Conservation (phyloP, 2,888 invertebrate species). For the Cosmia trapezina region DNA sequence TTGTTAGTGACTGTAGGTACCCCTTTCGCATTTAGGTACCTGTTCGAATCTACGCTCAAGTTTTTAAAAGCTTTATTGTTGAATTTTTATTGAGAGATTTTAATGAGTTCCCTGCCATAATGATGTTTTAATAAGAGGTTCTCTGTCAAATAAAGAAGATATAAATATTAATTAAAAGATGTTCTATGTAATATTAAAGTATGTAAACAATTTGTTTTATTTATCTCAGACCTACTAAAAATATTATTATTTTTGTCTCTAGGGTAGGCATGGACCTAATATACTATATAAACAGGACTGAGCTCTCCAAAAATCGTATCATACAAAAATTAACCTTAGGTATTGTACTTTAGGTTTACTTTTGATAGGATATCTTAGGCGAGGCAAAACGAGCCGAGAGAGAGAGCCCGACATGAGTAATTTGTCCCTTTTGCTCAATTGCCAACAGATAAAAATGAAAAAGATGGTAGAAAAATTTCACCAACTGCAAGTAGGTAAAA, state of each 20-base stretch:
- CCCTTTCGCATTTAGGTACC: slow-evolving; percentile 85
- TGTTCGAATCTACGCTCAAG: slow-evolving; percentile 88
- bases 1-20: slow-evolving; percentile 87
- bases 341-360: too few relatives aligned
- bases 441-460: too few relatives aligned
- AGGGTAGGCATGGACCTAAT: too few relatives aligned
- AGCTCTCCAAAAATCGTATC: too few relatives aligned
- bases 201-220: slow-evolving; percentile 60
- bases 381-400: too few relatives aligned
- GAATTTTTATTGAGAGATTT: slow-evolving; percentile 86
- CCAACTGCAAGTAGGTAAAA: too few relatives aligned
- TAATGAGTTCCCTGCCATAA: slow-evolving; percentile 86
- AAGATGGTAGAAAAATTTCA: too few relatives aligned
- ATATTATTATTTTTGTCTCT: background rate
- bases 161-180: slow-evolving; percentile 79
- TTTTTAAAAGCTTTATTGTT: slow-evolving; percentile 89
- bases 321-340: too few relatives aligned
- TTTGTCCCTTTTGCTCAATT: too few relatives aligned
- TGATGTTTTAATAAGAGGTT: slow-evolving; percentile 80
- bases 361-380: too few relatives aligned
- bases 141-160: slow-evolving; percentile 79
- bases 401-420: too few relatives aligned
- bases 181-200: slow-evolving; percentile 85
- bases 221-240: slow-evolving; percentile 12
- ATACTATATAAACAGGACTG: too few relatives aligned